Evolutionary conservation across 2,888 invertebrate genomes (phyloP), one percentile per base, ranked within the genome.

Genomic region (Doris montereyensis): DNA sequence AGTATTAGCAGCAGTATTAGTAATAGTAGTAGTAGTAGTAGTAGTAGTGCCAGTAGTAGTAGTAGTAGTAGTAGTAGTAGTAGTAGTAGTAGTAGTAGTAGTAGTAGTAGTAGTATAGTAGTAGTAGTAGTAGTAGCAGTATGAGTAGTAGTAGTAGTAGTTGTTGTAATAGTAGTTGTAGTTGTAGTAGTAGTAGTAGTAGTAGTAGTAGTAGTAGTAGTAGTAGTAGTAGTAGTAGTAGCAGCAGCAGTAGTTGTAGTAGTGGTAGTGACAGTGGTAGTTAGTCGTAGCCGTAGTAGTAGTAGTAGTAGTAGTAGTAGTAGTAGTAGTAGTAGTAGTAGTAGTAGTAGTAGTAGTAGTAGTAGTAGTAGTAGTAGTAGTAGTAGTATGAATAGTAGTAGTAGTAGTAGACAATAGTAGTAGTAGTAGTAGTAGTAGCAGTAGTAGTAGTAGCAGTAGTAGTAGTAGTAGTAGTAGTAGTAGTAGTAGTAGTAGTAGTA

Each of bases 91-190:
- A 41, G 52, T 41, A 41, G 52, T 41, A 41, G 52, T 41, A 41
- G 52, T 41, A 41, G 52, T 41, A 41, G 52, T 41, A 10, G 52
- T 41, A 10, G 17, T 41, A 17, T 41, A 5, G 52, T 41, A 41
- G 52, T 41, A 41, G 52, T 41, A 41, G 52, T 41, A 41, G 52
- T 41, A 41, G 52, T 41, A 41, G 52, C 17, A 41, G 52, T 41
- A 41, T 92, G 17, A 93, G 97, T 4, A 62, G 52, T 41, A 41
- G 52, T 41, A 41, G 52, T 41, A 41, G 52, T 41, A 41, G 52
- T 41, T 10, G 52, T 41, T 10, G 52, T 41, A 41, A 17, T 41
- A 41, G 52, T 41, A 41, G 52, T 41, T 10, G 52, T 41, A 41
- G 52, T 41, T 10, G 52, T 41, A 41, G 52, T 41, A 41, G 52